Base-by-base conservation (phyloP, 2,888 invertebrate species). In the Heteromurus nitidus region DNA sequence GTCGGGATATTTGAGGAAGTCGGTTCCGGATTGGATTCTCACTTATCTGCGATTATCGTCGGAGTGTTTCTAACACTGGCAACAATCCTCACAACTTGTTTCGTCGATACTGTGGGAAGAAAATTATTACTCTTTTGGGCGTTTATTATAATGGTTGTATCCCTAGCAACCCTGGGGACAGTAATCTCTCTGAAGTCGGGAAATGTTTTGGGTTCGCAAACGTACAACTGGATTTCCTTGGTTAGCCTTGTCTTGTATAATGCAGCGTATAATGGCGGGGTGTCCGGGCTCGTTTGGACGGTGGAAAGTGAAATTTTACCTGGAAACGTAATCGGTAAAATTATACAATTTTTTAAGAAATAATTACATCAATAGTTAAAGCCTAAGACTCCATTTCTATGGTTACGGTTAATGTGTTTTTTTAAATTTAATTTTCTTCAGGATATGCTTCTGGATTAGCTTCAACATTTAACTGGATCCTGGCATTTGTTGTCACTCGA, bases 241-340 rank as follows among this genome's bases (percentile, higher is more conserved):
- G 88, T 93, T 3, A 92, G 94, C 0, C 89, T 95, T 65, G 91
- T 95, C 0, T 87, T 93, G 16, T 95, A 93, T 90, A 94, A 95
- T 79, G 90, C 93, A 65, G 92, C 93, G 0, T 95, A 95, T 90
- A 93, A 94, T 89, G 90, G 93, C 87, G 95, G 92, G 22, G 92
- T 93, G 80, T 95, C 96, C 0, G 94, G 95, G 0, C 89, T 95
- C 28, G 94, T 95, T 0, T 95, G 95, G 95, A 93, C 95, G 0
- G 92, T 95, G 28, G 92, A 95, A 91, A 93, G 94, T 0, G 96
- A 96, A 89, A 91, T 96, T 89, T 93, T 96, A 89, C 93, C 96
- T 22, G 90, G 93, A 0, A 93, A 94, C 86, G 93, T 95, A 1
- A 95, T 80, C 70, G 64, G 75, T 80, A 72, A 31, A n/a, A 42